Evolutionary conservation across 1,140 invertebrate genomes (phyloP).

Genomic region (Apis laboriosa): DNA sequence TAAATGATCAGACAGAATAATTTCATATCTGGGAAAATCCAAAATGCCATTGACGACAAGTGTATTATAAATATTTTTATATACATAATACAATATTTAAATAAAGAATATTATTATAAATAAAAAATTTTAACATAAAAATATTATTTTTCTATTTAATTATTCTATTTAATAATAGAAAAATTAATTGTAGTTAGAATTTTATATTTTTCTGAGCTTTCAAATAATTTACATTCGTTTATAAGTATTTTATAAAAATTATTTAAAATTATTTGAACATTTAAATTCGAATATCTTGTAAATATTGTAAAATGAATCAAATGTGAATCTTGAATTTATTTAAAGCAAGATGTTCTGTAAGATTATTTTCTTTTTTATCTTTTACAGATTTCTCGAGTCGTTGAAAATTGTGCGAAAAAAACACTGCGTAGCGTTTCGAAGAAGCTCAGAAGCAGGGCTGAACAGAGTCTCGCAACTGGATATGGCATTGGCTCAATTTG

Average conservation of each 20-base stretch:
- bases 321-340: not conserved
- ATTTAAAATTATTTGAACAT: too few relatives aligned
- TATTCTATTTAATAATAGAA: too few relatives aligned
- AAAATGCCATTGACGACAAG: not conserved
- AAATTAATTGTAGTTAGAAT: too few relatives aligned
- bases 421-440: slow-evolving; percentile 83
- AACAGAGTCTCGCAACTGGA: slow-evolving; percentile 85
- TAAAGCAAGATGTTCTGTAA: not conserved
- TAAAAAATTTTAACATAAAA: not conserved
- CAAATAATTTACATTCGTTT: too few relatives aligned
- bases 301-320: not conserved
- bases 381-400: slow-evolving; percentile 81
- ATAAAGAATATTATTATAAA: too few relatives aligned
- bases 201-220: too few relatives aligned
- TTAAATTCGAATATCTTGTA: too few relatives aligned
- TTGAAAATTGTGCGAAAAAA: slow-evolving; percentile 84
- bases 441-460: slow-evolving; percentile 79
- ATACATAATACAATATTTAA: not conserved
- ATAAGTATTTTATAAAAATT: too few relatives aligned
- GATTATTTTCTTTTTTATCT: not conserved
- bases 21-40: slow-evolving; percentile 6
- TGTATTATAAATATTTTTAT: not conserved
- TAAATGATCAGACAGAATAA: not conserved
- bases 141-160: too few relatives aligned
- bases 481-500: slow-evolving; percentile 92